A percentile compares a stretch with the other conserved stretches of the same genome.
These are phyloP conservation scores for Meloe dianella DNA, from an alignment of 2,888 invertebrate genomes.

Conservation along the genomic window DNA sequence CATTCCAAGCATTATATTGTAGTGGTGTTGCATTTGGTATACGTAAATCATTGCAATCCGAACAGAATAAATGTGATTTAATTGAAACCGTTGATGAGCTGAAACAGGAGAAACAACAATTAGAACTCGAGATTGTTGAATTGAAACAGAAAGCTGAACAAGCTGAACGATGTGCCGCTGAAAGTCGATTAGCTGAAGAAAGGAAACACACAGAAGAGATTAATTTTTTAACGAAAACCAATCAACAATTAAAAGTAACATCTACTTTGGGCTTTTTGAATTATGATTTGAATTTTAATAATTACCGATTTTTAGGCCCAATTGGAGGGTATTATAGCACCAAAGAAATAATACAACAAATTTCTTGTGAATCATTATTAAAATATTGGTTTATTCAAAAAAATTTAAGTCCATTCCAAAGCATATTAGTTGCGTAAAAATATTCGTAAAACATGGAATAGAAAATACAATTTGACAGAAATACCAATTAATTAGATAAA, in stretches of 20 bases:
- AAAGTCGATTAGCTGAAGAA: conserved; percentile 86
- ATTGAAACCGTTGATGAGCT: conserved; percentile 76
- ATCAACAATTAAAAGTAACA: conserved; percentile 87
- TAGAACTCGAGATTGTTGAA: conserved; percentile 69
- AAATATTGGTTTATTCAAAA: conserved; percentile 41
- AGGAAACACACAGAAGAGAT: conserved; percentile 93
- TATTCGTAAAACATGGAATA: conserved; percentile 38
- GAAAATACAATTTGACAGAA: not conserved
- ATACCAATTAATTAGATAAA: conserved; percentile 45
- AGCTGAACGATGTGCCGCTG: conserved; percentile 80
- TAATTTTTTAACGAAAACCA: conserved; percentile 90
- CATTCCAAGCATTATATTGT: conserved; percentile 95
- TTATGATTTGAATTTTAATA: not conserved
- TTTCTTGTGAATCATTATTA: conserved; percentile 42
- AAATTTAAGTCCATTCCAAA: conserved; percentile 37
- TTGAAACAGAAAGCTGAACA: conserved; percentile 78
- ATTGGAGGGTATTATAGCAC: conserved; percentile 92
- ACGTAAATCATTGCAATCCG: conserved; percentile 95
- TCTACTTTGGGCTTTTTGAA: not conserved
- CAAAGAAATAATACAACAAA: conserved; percentile 73
- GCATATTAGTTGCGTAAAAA: conserved; percentile 41
- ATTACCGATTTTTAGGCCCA: conserved; percentile 72
- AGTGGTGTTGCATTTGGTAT: conserved; percentile 98
- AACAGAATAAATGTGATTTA: conserved; percentile 85
- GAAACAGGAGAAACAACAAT: conserved; percentile 68